Percentiles rank a stretch among this genome's conserved stretches.
phyloP scores from a whole-genome alignment of 2,797 vertebrate species.

The Halcyon smyrnensis region DNA sequence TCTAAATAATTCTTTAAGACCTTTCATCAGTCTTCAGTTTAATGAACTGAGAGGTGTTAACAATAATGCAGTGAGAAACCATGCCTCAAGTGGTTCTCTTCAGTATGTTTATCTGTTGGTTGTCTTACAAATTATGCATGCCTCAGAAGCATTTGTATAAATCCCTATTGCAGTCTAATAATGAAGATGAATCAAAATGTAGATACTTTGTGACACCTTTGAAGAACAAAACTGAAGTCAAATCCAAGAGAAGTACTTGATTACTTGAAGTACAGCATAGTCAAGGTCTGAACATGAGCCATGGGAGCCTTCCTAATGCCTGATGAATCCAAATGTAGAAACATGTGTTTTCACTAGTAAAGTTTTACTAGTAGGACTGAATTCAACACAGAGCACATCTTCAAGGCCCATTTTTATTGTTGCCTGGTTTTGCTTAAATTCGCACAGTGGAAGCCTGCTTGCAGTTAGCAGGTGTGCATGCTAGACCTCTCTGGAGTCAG shows the following conservation, averaged over 20 bases:
- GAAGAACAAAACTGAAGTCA: neutral
- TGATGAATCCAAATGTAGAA: neutral
- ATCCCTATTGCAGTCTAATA: neutral
- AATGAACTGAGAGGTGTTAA: neutral
- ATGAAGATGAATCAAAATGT: neutral
- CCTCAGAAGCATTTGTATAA: neutral
- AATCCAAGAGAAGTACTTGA: neutral
- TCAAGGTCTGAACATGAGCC: neutral
- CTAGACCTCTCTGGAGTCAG: neutral
- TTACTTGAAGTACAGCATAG: neutral
- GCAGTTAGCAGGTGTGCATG: fast-evolving
- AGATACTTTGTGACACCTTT: neutral
- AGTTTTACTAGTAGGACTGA: neutral
- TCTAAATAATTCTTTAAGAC: neutral
- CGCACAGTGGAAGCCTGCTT: neutral
- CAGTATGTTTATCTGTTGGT: neutral
- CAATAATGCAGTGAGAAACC: neutral
- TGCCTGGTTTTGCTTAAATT: neutral
- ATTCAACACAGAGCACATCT: neutral
- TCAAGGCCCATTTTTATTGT: neutral
- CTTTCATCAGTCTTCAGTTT: neutral
- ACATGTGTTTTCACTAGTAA: neutral
- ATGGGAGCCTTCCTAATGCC: neutral
- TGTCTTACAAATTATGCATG: neutral
- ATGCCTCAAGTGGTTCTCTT: neutral